Conservation (phyloP, 2,797 vertebrate species). For the Alcedo atthis region DNA sequence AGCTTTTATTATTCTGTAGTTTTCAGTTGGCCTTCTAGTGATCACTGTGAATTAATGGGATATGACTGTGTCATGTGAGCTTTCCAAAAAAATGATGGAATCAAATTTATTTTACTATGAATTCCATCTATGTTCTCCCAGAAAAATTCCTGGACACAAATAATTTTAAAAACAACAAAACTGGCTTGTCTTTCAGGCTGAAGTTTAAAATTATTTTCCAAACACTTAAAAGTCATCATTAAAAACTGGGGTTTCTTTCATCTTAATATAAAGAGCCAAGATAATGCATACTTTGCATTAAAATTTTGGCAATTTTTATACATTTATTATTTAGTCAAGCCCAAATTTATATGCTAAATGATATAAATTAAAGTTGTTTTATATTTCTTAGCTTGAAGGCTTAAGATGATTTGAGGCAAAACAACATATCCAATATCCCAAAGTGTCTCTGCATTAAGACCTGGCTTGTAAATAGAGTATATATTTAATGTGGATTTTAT, state of each 20-base stretch:
- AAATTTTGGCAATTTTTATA: constrained; percentile 1
- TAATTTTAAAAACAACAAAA: constrained; percentile 54
- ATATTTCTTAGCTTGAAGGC: constrained; percentile 27
- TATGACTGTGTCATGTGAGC: constrained; percentile 60
- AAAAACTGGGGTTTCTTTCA: constrained; percentile 37
- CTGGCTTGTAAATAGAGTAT: background rate
- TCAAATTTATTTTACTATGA: constrained; percentile 69
- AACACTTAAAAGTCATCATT: constrained; percentile 38
- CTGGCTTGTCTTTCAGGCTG: constrained; percentile 23
- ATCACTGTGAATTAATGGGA: constrained; percentile 63
- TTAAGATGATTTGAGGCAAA: constrained; percentile 39
- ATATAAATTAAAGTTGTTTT: constrained; percentile 30
- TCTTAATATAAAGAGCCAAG: background rate
- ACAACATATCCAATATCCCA: constrained; percentile 24
- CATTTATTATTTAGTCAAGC: constrained; percentile 26
- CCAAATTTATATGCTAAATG: constrained; percentile 28
- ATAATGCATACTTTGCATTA: background rate
- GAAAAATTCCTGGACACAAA: constrained; percentile 55
- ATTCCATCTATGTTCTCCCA: constrained; percentile 58
- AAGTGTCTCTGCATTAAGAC: background rate
- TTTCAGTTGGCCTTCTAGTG: constrained; percentile 58
- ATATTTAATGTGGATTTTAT: background rate
- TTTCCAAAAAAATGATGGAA: constrained; percentile 58
- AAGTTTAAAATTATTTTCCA: constrained; percentile 53
- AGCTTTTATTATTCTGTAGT: constrained; percentile 54